Conservation (phyloP, 2,888 invertebrate genomes). For the Caenorhabditis sp. region DNA sequence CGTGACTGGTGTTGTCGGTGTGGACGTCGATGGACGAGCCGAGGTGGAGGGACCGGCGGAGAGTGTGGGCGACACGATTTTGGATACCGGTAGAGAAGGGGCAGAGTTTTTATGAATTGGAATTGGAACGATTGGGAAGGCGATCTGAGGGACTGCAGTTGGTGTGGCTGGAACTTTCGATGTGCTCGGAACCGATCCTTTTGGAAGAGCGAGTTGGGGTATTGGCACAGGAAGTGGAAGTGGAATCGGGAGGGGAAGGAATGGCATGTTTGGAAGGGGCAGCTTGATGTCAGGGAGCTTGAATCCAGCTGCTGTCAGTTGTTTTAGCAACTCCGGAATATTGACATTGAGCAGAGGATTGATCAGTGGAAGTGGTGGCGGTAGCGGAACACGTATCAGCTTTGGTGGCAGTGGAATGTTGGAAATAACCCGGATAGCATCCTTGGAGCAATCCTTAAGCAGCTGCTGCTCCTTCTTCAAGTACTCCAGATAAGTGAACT, state of each 20-base stretch:
- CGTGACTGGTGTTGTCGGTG: not conserved
- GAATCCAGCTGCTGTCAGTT: conserved; percentile 8
- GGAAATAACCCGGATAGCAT: conserved; percentile 12
- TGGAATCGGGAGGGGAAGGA: not conserved
- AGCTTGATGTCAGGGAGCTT: too few species aligned
- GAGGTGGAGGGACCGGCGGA: not conserved
- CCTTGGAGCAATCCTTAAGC: not conserved
- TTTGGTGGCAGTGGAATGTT: conserved; percentile 8
- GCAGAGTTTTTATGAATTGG: not conserved
- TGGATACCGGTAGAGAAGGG: not conserved
- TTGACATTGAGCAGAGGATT: conserved; percentile 1
- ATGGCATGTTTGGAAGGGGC: not conserved
- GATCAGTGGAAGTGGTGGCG: not conserved
- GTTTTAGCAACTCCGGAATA: not conserved
- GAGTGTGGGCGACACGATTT: not conserved
- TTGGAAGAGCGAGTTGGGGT: too few species aligned
- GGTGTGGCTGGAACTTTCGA: not conserved
- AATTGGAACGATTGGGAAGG: not conserved
- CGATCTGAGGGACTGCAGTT: too few species aligned
- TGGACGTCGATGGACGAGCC: not conserved
- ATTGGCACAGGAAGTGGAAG: too few species aligned
- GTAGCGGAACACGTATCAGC: not conserved
- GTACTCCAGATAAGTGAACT: not conserved
- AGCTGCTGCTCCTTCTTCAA: conserved; percentile 19
- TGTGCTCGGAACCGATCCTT: too few species aligned